phyloP scores from a whole-genome alignment of 1,140 invertebrate species.

The Centruroides sculpturatus region DNA sequence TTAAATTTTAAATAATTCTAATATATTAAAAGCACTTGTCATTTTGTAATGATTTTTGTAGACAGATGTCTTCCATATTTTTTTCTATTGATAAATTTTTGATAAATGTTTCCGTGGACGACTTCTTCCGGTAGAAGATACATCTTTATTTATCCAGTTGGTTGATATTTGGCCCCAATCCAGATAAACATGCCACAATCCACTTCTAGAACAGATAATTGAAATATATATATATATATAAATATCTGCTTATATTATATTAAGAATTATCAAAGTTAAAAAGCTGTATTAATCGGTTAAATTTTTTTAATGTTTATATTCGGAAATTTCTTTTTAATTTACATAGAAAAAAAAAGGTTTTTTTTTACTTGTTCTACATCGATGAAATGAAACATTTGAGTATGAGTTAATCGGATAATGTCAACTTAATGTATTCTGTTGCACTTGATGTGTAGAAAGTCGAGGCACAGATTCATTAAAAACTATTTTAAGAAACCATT shows the following conservation, averaged over 20 bases:
- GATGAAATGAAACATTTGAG: no score
- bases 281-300: no score
- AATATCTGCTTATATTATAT: background rate
- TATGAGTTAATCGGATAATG: background rate
- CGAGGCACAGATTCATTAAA: background rate
- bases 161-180: background rate
- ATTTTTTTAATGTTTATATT: no score
- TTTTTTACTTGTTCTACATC: no score
- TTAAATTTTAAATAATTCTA: no score
- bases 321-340: no score
- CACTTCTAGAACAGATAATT: background rate
- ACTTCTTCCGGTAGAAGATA: background rate
- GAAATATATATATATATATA: background rate
- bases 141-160: background rate
- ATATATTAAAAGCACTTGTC: no score
- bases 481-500: background rate
- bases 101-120: background rate
- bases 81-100: background rate
- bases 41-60: no score
- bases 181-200: background rate
- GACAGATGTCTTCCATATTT: no score
- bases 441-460: background rate
- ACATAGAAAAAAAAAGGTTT: no score
- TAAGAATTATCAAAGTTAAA: background rate
- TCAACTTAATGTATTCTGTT: background rate